Conservation (phyloP, 1,140 invertebrate species). For the Halyomorpha halys region DNA sequence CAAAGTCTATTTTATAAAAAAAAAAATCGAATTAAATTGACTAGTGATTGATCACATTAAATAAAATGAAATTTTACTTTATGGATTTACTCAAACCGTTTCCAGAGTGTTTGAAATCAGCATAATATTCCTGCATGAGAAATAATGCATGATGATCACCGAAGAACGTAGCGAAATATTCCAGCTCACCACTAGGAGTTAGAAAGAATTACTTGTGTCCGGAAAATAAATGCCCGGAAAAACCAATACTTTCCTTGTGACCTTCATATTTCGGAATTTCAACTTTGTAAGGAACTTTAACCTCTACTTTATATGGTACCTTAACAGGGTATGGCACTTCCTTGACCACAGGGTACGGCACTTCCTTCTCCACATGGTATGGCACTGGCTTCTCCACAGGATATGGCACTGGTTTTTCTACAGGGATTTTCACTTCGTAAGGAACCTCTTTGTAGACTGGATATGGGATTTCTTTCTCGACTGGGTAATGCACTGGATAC, state of each 20-base stretch:
- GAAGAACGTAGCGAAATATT: no score
- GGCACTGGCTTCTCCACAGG: slow-evolving; percentile 46
- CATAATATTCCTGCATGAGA: no score
- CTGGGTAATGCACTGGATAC: slow-evolving; percentile 43
- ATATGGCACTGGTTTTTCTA: slow-evolving; percentile 42
- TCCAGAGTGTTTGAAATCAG: no score
- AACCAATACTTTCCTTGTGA: neutral
- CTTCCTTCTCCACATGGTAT: slow-evolving; percentile 54
- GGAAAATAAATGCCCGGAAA: no score
- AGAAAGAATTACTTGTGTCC: no score
- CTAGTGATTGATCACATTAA: no score
- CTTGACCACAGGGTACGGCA: slow-evolving; percentile 47
- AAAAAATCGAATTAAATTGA: no score
- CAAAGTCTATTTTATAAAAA: no score
- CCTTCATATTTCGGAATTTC: slow-evolving; percentile 6
- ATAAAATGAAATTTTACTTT: no score
- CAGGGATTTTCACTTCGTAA: slow-evolving; percentile 42
- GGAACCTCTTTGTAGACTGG: slow-evolving; percentile 55
- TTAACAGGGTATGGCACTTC: slow-evolving; percentile 14
- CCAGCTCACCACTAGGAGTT: no score
- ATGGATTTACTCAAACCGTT: no score
- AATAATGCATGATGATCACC: no score
- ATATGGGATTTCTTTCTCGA: slow-evolving; percentile 37
- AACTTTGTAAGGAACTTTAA: slow-evolving; percentile 12
- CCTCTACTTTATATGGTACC: slow-evolving; percentile 17